These are phyloP conservation scores for Betta splendens DNA, from an alignment of 2,797 vertebrate species.

Conservation along the genomic window DNA sequence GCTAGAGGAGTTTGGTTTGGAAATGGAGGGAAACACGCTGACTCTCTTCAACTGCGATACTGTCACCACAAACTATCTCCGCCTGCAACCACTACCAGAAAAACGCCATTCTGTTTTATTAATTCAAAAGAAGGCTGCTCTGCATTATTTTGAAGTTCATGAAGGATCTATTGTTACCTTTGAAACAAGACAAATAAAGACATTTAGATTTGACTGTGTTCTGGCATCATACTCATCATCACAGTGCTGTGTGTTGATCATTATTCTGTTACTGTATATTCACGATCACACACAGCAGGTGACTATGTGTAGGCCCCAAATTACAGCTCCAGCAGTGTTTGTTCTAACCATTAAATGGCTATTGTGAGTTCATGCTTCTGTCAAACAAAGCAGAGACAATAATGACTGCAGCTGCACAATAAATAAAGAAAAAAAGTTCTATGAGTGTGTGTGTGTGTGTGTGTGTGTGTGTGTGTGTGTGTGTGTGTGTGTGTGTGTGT, in stretches of 20 bases:
- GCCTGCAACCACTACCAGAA: not conserved
- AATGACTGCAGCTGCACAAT: slow-evolving; percentile 38
- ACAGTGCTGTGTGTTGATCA: slow-evolving; percentile 1
- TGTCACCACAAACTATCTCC: slow-evolving; percentile 21
- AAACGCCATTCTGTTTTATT: not conserved
- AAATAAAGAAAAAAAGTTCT: slow-evolving; percentile 27
- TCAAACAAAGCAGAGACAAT: slow-evolving; percentile 24
- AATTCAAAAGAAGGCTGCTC: too few relatives aligned
- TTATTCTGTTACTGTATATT: not conserved
- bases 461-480: slow-evolving; percentile 9
- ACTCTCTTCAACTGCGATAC: slow-evolving; percentile 6
- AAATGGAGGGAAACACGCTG: slow-evolving; percentile 25
- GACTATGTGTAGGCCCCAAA: slow-evolving; percentile 35
- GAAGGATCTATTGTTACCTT: not conserved
- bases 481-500: slow-evolving; percentile 6
- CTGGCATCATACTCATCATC: too few relatives aligned
- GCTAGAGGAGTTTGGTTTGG: slow-evolving; percentile 19
- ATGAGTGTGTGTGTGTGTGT: slow-evolving; percentile 10
- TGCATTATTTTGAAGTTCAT: too few relatives aligned
- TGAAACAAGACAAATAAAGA: too few relatives aligned
- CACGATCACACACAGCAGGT: slow-evolving; percentile 36
- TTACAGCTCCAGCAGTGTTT: slow-evolving; percentile 32
- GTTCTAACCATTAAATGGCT: slow-evolving; percentile 10
- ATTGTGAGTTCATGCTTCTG: slow-evolving; percentile 10
- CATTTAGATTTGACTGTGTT: too few relatives aligned